Evolutionary conservation across 2,113 vertebrate genomes (phyloP).

Genomic region (Entomyzon cyanotis): DNA sequence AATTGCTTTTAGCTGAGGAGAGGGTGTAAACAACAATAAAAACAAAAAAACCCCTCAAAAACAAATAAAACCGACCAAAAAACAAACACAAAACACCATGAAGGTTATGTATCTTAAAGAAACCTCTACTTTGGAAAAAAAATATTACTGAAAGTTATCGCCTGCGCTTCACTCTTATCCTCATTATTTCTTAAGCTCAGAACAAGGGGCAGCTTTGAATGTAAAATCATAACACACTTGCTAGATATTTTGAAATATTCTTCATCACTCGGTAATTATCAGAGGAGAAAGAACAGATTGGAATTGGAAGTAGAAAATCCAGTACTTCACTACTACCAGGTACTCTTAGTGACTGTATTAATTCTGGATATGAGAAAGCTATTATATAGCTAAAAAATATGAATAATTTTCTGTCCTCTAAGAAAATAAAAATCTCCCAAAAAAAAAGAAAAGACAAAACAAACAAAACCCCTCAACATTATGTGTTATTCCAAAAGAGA

Average conservation of each 20-base stretch:
- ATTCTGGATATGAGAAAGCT: background rate
- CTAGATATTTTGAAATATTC: background rate
- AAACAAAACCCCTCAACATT: background rate
- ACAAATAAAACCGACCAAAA: rapidly evolving
- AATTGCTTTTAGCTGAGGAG: background rate
- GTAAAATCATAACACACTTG: background rate
- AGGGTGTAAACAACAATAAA: no score
- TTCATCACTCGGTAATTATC: background rate
- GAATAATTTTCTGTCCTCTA: background rate
- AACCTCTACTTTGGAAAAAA: background rate
- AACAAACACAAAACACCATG: background rate
- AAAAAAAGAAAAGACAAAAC: no score
- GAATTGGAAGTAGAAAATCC: background rate
- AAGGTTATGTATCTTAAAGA: background rate
- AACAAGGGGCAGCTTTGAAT: background rate
- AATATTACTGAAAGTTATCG: background rate
- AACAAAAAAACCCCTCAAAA: no score
- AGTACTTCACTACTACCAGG: background rate
- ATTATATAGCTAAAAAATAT: background rate
- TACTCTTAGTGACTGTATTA: background rate
- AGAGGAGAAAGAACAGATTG: background rate
- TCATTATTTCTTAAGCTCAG: background rate
- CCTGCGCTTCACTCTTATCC: background rate
- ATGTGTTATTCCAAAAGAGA: background rate
- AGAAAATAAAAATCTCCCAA: background rate